These are phyloP conservation scores for Pogoniulus pusillus DNA, from an alignment of 2,797 vertebrate genomes.

Conservation along the genomic window DNA sequence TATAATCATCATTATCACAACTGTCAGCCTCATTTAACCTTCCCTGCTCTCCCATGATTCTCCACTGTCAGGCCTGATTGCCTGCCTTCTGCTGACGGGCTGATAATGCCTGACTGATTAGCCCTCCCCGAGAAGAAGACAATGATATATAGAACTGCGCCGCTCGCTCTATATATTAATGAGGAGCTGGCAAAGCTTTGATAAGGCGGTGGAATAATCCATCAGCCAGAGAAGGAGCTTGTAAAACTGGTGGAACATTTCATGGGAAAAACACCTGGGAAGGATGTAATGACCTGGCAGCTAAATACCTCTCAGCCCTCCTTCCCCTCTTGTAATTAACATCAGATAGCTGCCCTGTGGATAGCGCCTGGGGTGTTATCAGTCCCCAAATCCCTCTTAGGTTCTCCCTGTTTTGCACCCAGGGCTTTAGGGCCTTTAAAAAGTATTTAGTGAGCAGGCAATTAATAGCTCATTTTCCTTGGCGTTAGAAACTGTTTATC, in stretches of 20 bases:
- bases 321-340: slow-evolving; percentile 76
- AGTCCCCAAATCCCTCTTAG: slow-evolving; percentile 69
- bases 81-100: slow-evolving; percentile 87
- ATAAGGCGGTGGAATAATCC: slow-evolving; percentile 87
- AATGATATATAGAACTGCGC: slow-evolving; percentile 86
- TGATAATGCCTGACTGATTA: slow-evolving; percentile 90
- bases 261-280: slow-evolving; percentile 81
- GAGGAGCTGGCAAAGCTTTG: slow-evolving; percentile 90
- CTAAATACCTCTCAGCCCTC: slow-evolving; percentile 78
- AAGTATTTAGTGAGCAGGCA: slow-evolving; percentile 75
- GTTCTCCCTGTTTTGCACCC: slow-evolving; percentile 60
- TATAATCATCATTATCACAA: slow-evolving; percentile 90
- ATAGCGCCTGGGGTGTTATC: slow-evolving; percentile 67
- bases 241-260: slow-evolving; percentile 79
- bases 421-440: slow-evolving; percentile 59
- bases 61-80: slow-evolving; percentile 86
- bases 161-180: slow-evolving; percentile 89
- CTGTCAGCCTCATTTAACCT: slow-evolving; percentile 92
- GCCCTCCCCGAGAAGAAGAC: slow-evolving; percentile 85
- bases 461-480: slow-evolving; percentile 82
- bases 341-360: slow-evolving; percentile 74
- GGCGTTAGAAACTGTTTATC: slow-evolving; percentile 79
- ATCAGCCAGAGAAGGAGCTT: slow-evolving; percentile 82
- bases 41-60: slow-evolving; percentile 89
- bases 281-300: slow-evolving; percentile 78